phyloP scores from a whole-genome alignment of 2,797 vertebrate genomes.

The Monodelphis domestica region DNA sequence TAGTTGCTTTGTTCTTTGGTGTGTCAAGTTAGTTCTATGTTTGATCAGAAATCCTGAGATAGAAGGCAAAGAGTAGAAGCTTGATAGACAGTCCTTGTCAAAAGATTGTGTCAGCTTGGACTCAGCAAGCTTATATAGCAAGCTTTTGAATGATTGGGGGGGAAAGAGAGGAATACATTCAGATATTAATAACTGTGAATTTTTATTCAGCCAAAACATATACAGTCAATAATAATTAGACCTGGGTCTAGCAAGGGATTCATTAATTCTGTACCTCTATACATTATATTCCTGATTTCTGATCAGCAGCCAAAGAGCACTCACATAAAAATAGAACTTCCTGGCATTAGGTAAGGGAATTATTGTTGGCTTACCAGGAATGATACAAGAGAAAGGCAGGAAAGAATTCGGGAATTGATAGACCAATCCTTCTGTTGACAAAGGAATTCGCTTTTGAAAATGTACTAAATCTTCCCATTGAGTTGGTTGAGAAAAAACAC shows the following conservation, averaged over 20 bases:
- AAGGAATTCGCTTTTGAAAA: background rate
- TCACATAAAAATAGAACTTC: conserved; percentile 7
- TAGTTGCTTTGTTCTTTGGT: background rate
- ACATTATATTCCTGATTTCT: background rate
- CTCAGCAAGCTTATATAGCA: background rate
- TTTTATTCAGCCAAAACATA: background rate
- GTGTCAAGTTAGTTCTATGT: background rate
- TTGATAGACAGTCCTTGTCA: background rate
- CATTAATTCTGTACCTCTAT: background rate
- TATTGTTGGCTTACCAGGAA: conserved; percentile 1
- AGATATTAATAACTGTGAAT: background rate
- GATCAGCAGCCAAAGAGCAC: background rate
- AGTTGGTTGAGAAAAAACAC: background rate
- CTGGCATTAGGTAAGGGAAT: background rate
- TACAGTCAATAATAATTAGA: background rate
- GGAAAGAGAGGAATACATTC: background rate
- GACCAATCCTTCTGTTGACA: background rate
- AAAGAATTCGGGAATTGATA: background rate
- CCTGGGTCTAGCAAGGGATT: background rate
- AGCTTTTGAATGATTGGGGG: background rate
- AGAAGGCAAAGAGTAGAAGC: background rate
- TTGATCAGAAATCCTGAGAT: background rate
- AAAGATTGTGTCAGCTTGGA: background rate
- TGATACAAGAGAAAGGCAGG: background rate
- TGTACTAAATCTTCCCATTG: background rate